Evolutionary conservation across 2,113 vertebrate species (phyloP), one percentile per base, ranked within the genome.

Genomic region (Rostratula benghalensis): DNA sequence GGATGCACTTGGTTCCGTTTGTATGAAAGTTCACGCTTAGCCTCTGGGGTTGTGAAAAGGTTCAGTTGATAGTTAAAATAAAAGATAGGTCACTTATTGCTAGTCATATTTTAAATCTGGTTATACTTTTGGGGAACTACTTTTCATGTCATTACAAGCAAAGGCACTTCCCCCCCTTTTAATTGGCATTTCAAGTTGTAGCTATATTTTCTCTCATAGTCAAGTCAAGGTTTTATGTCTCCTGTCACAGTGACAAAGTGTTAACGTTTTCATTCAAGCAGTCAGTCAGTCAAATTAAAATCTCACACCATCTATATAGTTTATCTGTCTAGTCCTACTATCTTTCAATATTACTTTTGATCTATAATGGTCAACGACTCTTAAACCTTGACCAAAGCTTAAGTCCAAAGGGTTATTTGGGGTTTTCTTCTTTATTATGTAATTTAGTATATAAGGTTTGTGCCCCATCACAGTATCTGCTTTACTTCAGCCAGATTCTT

Each of bases 21-120:
- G 1, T 54, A 3, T 85, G 18, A 88, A 96, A 95, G 84, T 90
- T 97, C 93, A 83, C 0, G 0, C 21, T 57, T 90, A 87, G 74
- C 93, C 71, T 97, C 54, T 83, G 63, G 77, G 91, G 39, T 78
- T 80, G 45, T 94, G 64, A 71, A 90, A 80, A 91, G 11, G 57
- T 91, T 91, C 37, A 37, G 13, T 0, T 89, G 45, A 71, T 89
- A 92, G 83, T 89, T 87, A 95, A 89, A 91, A 71, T 86, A 53
- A 76, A 81, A 95, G 63, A 43, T 81, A 70, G 23, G 46, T 90
- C 51, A 51, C 33, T 75, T 79, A 80, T 33, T 85, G 46, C 37
- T 94, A 35, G 54, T 70, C 35, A 22, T 86, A 71, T 67, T 75
- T 91, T 91, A 86, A 78, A 93, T 65, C n/a, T 53, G 20, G 5